phyloP scores from a whole-genome alignment of 2,113 vertebrate species.

The Strix uralensis region DNA sequence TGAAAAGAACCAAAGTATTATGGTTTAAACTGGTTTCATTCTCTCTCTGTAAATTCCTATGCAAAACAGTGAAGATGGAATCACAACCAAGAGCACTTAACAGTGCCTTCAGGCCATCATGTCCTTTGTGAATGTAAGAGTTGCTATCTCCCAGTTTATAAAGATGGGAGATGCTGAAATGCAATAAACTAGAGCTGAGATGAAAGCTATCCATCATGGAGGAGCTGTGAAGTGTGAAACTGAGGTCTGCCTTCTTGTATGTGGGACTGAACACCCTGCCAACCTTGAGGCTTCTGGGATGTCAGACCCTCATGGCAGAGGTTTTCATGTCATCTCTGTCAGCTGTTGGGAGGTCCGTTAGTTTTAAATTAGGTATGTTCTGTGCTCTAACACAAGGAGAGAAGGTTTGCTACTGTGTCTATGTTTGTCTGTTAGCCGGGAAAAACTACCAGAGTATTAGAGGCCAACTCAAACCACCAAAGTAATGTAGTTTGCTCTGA shows the following conservation, averaged over 20 bases:
- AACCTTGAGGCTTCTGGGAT: background rate
- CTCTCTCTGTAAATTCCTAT: background rate
- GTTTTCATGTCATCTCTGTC: background rate
- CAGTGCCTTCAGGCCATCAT: background rate
- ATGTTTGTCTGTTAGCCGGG: background rate
- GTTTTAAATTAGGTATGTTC: background rate
- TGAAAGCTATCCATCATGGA: background rate
- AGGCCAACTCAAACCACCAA: background rate
- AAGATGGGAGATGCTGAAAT: background rate
- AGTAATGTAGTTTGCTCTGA: background rate
- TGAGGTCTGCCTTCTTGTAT: background rate
- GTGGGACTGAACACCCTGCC: background rate
- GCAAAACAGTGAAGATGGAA: background rate
- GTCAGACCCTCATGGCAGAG: background rate
- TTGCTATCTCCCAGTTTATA: background rate
- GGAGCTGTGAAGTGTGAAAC: background rate
- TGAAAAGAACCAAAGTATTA: background rate
- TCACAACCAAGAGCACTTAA: background rate
- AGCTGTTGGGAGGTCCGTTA: background rate
- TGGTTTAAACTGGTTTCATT: background rate
- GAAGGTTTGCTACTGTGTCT: background rate
- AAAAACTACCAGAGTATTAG: background rate
- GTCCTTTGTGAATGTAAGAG: background rate
- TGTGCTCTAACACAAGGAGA: background rate
- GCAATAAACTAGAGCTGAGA: background rate